These are phyloP conservation scores for Zelostemma sp. DNA, from an alignment of 1,140 invertebrate genomes.

Conservation along the genomic window DNA sequence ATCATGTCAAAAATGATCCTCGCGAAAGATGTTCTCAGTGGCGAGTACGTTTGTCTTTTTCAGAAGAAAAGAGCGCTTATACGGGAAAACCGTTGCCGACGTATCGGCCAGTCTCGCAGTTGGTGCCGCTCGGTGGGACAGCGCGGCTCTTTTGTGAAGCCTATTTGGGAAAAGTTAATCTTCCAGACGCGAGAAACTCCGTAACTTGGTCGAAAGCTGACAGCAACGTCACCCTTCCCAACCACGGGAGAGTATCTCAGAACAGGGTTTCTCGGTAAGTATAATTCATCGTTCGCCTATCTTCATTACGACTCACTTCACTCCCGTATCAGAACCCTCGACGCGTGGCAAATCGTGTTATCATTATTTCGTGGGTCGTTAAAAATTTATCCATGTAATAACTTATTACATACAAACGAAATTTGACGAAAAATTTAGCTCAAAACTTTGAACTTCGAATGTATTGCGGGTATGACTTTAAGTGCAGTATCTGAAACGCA, in stretches of 20 bases:
- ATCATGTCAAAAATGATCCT: too few species aligned
- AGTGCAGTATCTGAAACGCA: too few species aligned
- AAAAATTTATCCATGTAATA: too few species aligned
- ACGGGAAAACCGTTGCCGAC: constrained; percentile 69
- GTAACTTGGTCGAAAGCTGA: constrained; percentile 75
- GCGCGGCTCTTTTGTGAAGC: constrained; percentile 81
- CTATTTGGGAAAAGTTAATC: constrained; percentile 79
- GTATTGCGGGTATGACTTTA: too few species aligned
- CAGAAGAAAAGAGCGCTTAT: constrained; percentile 65
- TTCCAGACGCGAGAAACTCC: constrained; percentile 79
- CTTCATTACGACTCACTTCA: constrained; percentile 8
- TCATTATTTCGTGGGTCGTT: too few species aligned
- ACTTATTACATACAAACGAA: too few species aligned
- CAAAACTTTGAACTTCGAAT: too few species aligned
- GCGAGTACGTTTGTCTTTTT: constrained; percentile 31
- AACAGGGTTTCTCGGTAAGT: constrained; percentile 70
- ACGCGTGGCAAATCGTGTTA: too few species aligned
- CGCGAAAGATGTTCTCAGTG: too few species aligned
- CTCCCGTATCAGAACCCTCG: neutral
- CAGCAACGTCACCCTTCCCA: constrained; percentile 70
- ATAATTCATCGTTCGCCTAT: constrained; percentile 16
- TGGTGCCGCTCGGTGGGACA: constrained; percentile 70
- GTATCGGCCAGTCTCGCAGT: constrained; percentile 66
- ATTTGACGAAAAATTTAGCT: too few species aligned
- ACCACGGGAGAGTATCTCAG: constrained; percentile 65